Conservation (phyloP, 2,797 vertebrate species). For the Sebastes minor region DNA sequence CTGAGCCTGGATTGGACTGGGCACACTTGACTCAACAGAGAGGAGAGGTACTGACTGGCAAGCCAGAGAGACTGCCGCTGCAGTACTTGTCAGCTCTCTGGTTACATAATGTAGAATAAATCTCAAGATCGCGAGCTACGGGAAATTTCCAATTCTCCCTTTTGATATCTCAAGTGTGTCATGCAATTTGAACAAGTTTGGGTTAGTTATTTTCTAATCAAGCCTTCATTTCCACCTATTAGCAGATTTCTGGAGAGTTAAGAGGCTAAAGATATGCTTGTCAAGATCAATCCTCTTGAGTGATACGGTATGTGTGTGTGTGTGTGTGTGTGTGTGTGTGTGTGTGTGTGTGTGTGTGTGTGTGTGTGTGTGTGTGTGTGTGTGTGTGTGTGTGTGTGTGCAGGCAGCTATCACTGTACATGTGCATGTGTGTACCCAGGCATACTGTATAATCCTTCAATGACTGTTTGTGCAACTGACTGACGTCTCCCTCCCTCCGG, state of each 20-base stretch:
- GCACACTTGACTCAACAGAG: conserved; percentile 25
- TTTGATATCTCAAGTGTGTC: conserved; percentile 41
- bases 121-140: not conserved
- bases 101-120: conserved; percentile 33
- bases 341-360: not conserved
- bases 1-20: conserved; percentile 9
- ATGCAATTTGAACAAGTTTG: conserved; percentile 47
- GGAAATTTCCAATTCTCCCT: conserved; percentile 27
- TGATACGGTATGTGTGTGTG: conserved; percentile 41
- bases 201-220: conserved; percentile 64
- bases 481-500: conserved; percentile 37
- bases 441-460: conserved; percentile 48
- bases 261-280: conserved; percentile 65
- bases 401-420: not conserved
- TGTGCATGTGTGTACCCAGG: conserved; percentile 32
- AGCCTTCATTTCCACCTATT: conserved; percentile 68
- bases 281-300: conserved; percentile 69
- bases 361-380: not conserved
- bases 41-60: conserved; percentile 2
- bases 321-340: too few species aligned
- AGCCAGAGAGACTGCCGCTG: not conserved
- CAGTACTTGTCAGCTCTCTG: not conserved
- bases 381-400: not conserved
- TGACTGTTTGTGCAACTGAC: conserved; percentile 37
- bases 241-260: conserved; percentile 59